Evolutionary conservation across 2,113 vertebrate genomes (phyloP).

Genomic region (Neolamprologus modestus): DNA sequence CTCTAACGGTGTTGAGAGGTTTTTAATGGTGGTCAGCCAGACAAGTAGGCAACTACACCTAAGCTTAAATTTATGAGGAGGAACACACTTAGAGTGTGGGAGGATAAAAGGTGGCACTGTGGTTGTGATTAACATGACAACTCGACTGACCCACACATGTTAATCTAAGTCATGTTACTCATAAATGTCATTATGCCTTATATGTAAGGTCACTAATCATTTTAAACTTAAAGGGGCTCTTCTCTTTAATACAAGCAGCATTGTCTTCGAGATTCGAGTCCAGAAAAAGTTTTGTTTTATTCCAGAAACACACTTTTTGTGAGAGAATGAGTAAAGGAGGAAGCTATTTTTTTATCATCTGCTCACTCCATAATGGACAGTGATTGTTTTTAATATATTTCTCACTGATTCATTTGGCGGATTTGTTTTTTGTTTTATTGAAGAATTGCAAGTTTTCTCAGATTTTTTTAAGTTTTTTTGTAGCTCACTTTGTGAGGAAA

Average conservation of each 20-base stretch:
- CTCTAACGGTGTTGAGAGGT: conserved; percentile 11
- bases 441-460: neutral
- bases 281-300: neutral
- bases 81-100: neutral
- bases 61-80: neutral
- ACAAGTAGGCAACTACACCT: conserved; percentile 3
- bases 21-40: conserved; percentile 33
- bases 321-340: neutral
- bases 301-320: neutral
- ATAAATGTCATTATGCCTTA: conserved; percentile 56
- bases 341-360: neutral
- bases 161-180: conserved; percentile 63
- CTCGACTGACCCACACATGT: conserved; percentile 26
- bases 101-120: conserved; percentile 33
- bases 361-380: neutral
- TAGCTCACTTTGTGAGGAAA: neutral
- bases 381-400: neutral
- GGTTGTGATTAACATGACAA: conserved; percentile 40
- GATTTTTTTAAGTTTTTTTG: neutral
- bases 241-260: neutral
- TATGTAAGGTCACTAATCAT: conserved; percentile 38
- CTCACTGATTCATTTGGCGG: neutral
- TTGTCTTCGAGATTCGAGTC: conserved; percentile 28
- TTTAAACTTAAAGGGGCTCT: conserved; percentile 10
- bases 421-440: neutral